Percentiles rank a stretch among this genome's conserved stretches.
Evolutionary conservation across 2,797 vertebrate genomes (phyloP).

Genomic region (Spinibarbus caldwelli): DNA sequence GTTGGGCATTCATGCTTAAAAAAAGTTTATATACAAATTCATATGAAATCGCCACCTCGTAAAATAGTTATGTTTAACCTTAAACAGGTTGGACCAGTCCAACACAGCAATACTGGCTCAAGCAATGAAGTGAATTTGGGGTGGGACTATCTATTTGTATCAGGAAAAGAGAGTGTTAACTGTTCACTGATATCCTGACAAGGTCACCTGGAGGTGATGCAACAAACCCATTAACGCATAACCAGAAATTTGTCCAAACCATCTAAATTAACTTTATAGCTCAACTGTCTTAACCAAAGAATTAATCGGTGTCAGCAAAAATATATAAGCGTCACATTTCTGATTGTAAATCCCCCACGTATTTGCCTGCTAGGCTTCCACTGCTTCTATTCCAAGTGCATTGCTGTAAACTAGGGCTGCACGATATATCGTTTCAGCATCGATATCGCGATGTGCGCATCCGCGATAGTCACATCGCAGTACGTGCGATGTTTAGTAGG

Average conservation of each 20-base stretch:
- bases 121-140: neutral
- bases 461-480: too few species aligned
- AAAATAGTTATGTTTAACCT: neutral
- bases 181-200: neutral
- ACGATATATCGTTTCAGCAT: too few species aligned
- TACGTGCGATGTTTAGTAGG: too few species aligned
- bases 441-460: too few species aligned
- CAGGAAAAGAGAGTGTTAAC: neutral
- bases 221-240: neutral
- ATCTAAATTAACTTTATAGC: neutral
- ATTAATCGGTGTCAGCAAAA: neutral
- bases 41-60: neutral
- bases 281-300: neutral
- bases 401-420: neutral
- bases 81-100: neutral
- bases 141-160: neutral
- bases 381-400: neutral
- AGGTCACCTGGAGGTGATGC: neutral
- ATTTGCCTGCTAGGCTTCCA: neutral
- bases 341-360: neutral
- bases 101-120: neutral
- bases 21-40: neutral
- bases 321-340: neutral
- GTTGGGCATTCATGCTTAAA: neutral
- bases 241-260: neutral